Evolutionary conservation across 2,797 vertebrate genomes (phyloP), one percentile per base, ranked within the genome.

Genomic region (Pipistrellus nathusii): DNA sequence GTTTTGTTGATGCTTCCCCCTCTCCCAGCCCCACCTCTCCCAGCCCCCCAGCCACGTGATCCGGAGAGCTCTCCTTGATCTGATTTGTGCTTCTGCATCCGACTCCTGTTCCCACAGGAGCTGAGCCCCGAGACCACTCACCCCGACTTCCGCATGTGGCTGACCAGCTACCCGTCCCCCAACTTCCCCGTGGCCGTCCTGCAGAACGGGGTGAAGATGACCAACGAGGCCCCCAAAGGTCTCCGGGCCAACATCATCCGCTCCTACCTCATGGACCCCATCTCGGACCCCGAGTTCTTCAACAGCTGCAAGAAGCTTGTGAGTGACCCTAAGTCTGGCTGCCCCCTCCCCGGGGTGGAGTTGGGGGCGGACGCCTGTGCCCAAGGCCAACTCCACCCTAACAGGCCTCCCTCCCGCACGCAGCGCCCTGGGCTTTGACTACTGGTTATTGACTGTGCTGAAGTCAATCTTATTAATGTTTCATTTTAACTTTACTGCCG

Each of bases 151-250:
- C 98, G 99, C 20, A 97, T 99, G 46, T 99, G 99, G 99, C 98
- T 99, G 94, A 99, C 99, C 32, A 99, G 99, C 98, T 99, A 99
- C 97, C 99, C 99, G 0, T 99, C 99, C 64, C 98, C 99, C 85
- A 99, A 98, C 25, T 99, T 99, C 97, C 99, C 99, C 0, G 99
- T 99, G 96, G 98, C 99, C 0, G 99, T 99, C 41, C 99, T 99
- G 78, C 99, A 99, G 98, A 99, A 99, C 0, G 99, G 99, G 12
- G 99, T 99, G 89, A 99, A 99, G 97, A 99, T 99, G 99, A 99
- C 99, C 95, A 99, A 99, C 1, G 99, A 99, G 96, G 99, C 99
- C 2, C 99, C 99, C 0, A 99, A 99, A 97, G 99, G 99, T 32
- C 98, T 99, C 82, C 98, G 99, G 25, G 97, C 99, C 89, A 99